A percentile compares a stretch with the other conserved stretches of the same genome.
These are phyloP conservation scores for Eucriotettix oculatus DNA, from an alignment of 2,888 invertebrate genomes.

Conservation along the genomic window DNA sequence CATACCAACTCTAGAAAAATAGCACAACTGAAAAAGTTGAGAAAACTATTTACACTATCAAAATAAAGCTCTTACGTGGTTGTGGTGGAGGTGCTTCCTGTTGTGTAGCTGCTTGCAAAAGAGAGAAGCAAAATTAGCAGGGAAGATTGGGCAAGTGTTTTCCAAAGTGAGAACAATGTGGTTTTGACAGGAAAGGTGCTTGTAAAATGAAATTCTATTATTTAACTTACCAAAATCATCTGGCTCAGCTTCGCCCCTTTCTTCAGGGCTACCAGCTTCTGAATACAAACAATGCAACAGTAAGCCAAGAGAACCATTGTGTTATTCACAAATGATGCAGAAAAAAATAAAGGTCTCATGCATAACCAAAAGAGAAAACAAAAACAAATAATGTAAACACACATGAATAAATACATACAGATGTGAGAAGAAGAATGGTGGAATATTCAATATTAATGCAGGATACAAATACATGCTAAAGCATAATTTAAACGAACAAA, in stretches of 20 bases:
- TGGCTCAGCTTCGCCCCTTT: constrained; percentile 4
- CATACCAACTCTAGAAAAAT: no score
- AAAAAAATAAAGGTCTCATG: no score
- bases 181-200: no score
- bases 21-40: no score
- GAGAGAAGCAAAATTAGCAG: not conserved
- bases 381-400: not conserved
- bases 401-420: not conserved
- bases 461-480: no score
- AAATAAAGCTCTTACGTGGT: not conserved
- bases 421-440: not conserved
- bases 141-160: no score
- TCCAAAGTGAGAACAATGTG: no score
- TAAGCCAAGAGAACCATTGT: constrained; percentile 3
- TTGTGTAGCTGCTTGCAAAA: constrained; percentile 3
- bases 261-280: constrained; percentile 9
- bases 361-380: not conserved
- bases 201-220: no score
- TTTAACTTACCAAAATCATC: constrained; percentile 7
- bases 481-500: no score
- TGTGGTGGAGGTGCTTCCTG: not conserved
- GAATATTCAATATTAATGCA: not conserved
- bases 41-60: no score
- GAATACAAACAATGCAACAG: constrained; percentile 7
- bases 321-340: no score